Evolutionary conservation across 2,797 vertebrate species (phyloP), one percentile per base, ranked within the genome.

Genomic region (Eupleurogrammus muticus): DNA sequence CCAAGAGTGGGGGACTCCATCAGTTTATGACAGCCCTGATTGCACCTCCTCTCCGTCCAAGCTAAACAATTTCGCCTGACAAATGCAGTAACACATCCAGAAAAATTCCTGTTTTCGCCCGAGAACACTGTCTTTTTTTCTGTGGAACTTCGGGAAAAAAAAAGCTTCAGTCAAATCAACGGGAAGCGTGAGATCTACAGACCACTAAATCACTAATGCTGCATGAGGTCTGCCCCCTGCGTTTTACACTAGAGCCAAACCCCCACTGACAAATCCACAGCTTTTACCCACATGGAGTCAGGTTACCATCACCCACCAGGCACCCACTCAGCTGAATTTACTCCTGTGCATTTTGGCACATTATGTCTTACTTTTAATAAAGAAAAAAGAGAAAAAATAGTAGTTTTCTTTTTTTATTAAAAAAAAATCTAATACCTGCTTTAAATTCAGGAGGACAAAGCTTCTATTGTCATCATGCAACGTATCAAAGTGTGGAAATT

Each of bases 161-260:
- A 66, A 73, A 48, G 17, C 63, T 79, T 75, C 68, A 66, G 90
- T 86, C 90, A 92, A 91, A 93, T 91, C 87, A 86, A 91, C 90
- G 88, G 86, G 92, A 94, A 92, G 87, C 88, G 68, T 92, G 91
- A 89, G 89, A 89, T 92, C 83, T 85, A 68, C 87, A 90, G 85
- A 89, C 87, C 89, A 91, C 82, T 94, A 94, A 94, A 94, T 94
- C 92, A 93, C 80, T 75, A 66, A 87, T 90, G 90, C 93, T 94
- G 92, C 92, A 94, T 92, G 93, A 92, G 83, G 82, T 73, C 90
- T 92, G 86, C 90, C 92, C 90, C 87, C 84, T 83, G 85, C 90
- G 90, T 92, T 92, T 92, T 92, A 91, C 85, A 89, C 80, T n/a
- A n/a, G n/a, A 87, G 87, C 87, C 66, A 49, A 91, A 87, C 86